phyloP scores from a whole-genome alignment of 2,797 vertebrate species.

The Threskiornis aethiopicus region DNA sequence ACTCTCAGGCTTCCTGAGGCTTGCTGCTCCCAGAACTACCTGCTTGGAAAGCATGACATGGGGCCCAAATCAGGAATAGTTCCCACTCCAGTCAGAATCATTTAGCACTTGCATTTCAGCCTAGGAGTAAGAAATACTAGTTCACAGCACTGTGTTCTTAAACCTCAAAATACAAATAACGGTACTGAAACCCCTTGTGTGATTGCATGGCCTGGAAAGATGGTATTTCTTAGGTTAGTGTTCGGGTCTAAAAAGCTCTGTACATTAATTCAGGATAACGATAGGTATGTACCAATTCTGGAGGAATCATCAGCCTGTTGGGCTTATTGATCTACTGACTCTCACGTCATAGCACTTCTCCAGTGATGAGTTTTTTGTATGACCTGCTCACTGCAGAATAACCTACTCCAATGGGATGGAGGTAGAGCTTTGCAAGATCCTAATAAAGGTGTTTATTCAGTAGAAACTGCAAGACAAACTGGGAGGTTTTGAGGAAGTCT shows the following conservation, averaged over 20 bases:
- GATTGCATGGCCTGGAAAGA: not conserved
- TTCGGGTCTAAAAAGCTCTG: not conserved
- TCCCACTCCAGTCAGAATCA: not conserved
- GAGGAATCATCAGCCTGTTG: not conserved
- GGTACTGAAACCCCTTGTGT: not conserved
- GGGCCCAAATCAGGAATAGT: not conserved
- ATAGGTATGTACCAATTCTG: not conserved
- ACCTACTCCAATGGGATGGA: not conserved
- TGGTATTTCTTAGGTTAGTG: not conserved
- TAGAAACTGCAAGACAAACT: not conserved
- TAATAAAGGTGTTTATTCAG: not conserved
- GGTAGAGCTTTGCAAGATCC: not conserved
- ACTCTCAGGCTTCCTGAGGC: not conserved
- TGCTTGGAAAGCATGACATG: not conserved
- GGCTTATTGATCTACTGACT: not conserved
- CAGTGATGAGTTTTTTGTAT: not conserved
- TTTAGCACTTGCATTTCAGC: not conserved
- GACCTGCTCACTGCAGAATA: not conserved
- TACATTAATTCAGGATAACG: not conserved
- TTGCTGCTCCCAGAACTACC: not conserved
- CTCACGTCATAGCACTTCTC: not conserved
- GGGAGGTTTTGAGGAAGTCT: not conserved
- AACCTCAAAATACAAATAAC: not conserved
- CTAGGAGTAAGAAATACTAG: not conserved
- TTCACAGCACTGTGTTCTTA: not conserved